Percentiles rank a stretch among this genome's conserved stretches.
These are phyloP conservation scores for Drosophila cognata DNA, from an alignment of 2,888 invertebrate genomes.

Conservation along the genomic window DNA sequence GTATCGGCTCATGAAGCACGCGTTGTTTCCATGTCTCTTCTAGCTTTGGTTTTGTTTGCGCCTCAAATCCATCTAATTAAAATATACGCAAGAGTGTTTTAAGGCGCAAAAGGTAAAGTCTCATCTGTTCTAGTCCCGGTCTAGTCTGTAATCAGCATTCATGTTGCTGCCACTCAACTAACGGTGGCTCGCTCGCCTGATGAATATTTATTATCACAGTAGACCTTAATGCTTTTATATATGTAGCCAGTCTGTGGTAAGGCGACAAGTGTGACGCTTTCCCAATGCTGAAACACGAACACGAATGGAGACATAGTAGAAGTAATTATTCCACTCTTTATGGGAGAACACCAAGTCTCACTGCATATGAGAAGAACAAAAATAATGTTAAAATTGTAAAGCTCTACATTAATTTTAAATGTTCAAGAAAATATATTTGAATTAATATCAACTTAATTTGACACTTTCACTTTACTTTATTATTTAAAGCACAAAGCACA, in stretches of 20 bases:
- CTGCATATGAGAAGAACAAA: neutral
- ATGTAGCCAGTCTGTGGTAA: constrained; percentile 10
- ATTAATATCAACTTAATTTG: neutral
- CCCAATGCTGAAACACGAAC: constrained; percentile 17
- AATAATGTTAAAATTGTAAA: neutral
- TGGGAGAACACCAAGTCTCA: neutral
- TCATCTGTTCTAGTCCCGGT: constrained; percentile 9
- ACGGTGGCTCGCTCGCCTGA: constrained; percentile 23
- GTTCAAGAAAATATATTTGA: neutral
- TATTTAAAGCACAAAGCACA: neutral
- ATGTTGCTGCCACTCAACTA: constrained; percentile 27
- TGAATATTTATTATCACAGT: constrained; percentile 58
- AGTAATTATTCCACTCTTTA: constrained; percentile 40
- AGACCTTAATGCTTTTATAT: constrained; percentile 44
- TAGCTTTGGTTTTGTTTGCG: constrained; percentile 53
- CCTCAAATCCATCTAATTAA: constrained; percentile 76
- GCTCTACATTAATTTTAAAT: fast-evolving
- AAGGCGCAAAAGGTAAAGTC: constrained; percentile 50
- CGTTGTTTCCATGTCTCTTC: constrained; percentile 32
- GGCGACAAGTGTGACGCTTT: constrained; percentile 23
- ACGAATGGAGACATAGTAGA: constrained; percentile 22
- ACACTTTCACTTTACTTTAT: neutral
- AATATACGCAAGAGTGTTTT: constrained; percentile 70
- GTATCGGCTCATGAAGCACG: constrained; percentile 70
- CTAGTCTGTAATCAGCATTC: constrained; percentile 55